These are phyloP conservation scores for Oreochromis tanganicae DNA, from an alignment of 2,113 vertebrate species.

Conservation along the genomic window DNA sequence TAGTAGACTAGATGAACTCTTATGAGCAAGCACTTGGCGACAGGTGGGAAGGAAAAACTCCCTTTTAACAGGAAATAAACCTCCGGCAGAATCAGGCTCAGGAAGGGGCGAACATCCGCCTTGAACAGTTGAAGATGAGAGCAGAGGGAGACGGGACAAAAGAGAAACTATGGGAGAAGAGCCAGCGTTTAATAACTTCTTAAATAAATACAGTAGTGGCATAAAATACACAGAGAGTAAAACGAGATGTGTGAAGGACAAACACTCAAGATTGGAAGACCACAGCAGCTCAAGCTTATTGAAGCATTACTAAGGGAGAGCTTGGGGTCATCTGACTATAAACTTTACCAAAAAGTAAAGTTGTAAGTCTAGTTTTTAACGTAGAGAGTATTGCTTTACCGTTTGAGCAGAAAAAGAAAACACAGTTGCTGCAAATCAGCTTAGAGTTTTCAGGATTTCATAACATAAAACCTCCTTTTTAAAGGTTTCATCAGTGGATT, in stretches of 20 bases:
- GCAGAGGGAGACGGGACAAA: rapidly evolving
- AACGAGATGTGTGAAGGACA: not conserved
- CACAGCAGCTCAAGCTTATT: not conserved
- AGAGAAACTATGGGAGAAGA: not conserved
- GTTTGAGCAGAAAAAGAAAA: not conserved
- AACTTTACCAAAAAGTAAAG: not conserved
- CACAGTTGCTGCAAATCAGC: not conserved
- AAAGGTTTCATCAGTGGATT: not conserved
- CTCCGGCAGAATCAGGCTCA: not conserved
- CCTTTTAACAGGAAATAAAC: not conserved
- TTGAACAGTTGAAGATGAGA: not conserved
- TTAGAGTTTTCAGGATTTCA: not conserved
- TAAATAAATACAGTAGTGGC: not conserved
- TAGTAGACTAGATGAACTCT: not conserved
- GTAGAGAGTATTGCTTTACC: not conserved
- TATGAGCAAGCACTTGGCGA: not conserved
- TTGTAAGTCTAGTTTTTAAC: not conserved
- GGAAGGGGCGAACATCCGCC: rapidly evolving
- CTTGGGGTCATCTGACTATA: not conserved
- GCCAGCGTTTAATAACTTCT: not conserved
- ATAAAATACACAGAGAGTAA: not conserved
- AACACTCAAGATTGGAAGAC: not conserved
- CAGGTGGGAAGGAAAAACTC: not conserved
- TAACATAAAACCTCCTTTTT: not conserved
- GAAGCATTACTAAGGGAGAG: not conserved